Conservation (phyloP, 2,888 invertebrate species). For the Pemphredon lugubris region DNA sequence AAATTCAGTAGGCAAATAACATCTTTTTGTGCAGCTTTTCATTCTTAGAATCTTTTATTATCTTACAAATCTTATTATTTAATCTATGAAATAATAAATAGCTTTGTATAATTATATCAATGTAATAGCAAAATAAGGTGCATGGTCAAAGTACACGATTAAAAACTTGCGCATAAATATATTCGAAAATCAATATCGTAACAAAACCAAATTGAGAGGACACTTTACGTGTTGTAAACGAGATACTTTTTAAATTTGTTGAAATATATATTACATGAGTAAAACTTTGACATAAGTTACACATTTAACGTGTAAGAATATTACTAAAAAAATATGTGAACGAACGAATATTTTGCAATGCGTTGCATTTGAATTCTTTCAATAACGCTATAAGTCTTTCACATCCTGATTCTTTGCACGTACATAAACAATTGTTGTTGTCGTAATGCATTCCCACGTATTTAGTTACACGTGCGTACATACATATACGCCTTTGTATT, state of each 20-base stretch:
- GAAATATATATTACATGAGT: not conserved
- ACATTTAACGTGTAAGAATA: not conserved
- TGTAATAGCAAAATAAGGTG: constrained; percentile 17
- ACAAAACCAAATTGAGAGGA: constrained; percentile 13
- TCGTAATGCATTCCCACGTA: constrained; percentile 26
- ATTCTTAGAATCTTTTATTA: constrained; percentile 6
- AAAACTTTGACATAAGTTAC: not conserved
- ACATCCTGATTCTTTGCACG: constrained; percentile 22
- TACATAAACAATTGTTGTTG: constrained; percentile 32
- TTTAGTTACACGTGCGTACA: constrained; percentile 37
- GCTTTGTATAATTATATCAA: constrained; percentile 3
- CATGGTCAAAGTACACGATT: constrained; percentile 11
- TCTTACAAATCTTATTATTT: constrained; percentile 2
- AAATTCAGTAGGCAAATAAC: not conserved
- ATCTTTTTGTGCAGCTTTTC: constrained; percentile 9
- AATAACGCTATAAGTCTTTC: constrained; percentile 33
- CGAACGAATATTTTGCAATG: constrained; percentile 1
- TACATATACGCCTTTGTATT: constrained; percentile 48
- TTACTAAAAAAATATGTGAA: not conserved
- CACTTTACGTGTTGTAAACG: constrained; percentile 3
- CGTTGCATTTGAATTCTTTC: constrained; percentile 19
- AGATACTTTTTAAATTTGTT: constrained; percentile 13
- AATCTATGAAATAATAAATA: constrained; percentile 21
- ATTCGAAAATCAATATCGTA: not conserved
- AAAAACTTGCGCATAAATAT: constrained; percentile 19